Base-by-base conservation (phyloP, 1,140 invertebrate species). In the Musca vetustissima region DNA sequence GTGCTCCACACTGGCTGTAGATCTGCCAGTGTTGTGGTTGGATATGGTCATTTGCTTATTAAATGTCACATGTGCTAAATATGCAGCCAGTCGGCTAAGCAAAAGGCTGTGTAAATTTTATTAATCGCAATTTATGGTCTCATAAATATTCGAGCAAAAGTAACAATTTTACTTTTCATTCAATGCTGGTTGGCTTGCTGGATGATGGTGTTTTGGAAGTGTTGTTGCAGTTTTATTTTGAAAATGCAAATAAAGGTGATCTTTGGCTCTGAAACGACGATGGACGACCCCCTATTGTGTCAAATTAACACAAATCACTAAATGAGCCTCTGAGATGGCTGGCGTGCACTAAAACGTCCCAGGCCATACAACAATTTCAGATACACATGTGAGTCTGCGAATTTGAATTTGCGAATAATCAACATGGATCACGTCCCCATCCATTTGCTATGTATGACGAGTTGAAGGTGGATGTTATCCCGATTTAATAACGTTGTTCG, bases 61-160 rank as follows among this genome's bases (percentile, higher is more conserved):
- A 61, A 61, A 61, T 61, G 57, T 61, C 57, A 61, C 32, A 61
- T 61, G 57, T 61, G 57, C 57, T 61, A 61, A 61, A 61, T 61
- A 61, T 61, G 32, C 67, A 53, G 25, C 32, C 67, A 25, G 49
- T 28, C 48, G 49, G 55, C 28, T 64, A 64, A 64, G 59, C 48
- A 64, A 64, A 64, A 59, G 61, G 59, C 53, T 69, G 67, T 69
- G 67, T 69, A 69, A 69, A 69, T 69, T 69, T 69, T 69, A 69
- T 69, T 69, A 69, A 69, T 69, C 67, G 50, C 67, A 69, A 69
- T 69, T 69, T 69, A 69, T 69, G 67, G 59, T 48, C 67, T 17
- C 61, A 69, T 69, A 69, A 69, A 69, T 69, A 52, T 69, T 24
- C 49, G 64, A 24, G n/a, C 48, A 50, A 19, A 48, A 66, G 64